These are phyloP conservation scores for Cheilinus undulatus DNA, from an alignment of 2,113 vertebrate species.

Conservation along the genomic window DNA sequence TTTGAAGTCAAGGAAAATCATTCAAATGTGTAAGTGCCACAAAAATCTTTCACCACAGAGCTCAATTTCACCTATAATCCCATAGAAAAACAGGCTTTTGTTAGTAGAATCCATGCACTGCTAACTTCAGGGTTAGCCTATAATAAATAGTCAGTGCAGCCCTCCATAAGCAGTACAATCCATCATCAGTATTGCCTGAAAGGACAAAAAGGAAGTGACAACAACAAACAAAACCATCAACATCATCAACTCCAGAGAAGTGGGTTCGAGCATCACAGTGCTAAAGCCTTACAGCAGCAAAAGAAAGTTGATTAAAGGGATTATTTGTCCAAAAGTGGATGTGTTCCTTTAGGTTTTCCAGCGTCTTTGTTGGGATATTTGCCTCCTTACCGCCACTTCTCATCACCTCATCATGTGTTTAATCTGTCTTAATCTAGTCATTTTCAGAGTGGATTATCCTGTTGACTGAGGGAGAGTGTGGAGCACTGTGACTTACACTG, in stretches of 20 bases:
- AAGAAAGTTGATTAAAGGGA: neutral
- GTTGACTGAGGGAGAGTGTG: slow-evolving; percentile 59
- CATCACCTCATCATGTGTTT: slow-evolving; percentile 58
- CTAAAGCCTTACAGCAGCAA: slow-evolving; percentile 1
- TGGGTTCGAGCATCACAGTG: neutral
- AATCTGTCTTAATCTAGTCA: slow-evolving; percentile 73
- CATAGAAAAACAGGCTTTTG: too few species aligned
- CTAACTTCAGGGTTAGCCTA: too few species aligned
- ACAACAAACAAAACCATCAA: neutral
- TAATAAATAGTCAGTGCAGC: too few species aligned
- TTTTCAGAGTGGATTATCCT: slow-evolving; percentile 77
- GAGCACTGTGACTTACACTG: slow-evolving; percentile 38
- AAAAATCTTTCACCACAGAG: too few species aligned
- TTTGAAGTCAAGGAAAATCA: too few species aligned
- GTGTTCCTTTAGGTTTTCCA: slow-evolving; percentile 13
- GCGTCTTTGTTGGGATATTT: slow-evolving; percentile 12
- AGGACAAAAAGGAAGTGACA: neutral
- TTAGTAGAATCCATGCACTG: too few species aligned
- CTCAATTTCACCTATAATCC: too few species aligned
- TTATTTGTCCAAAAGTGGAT: neutral
- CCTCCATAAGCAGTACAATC: too few species aligned
- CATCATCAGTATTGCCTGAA: neutral
- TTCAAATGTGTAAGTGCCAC: too few species aligned
- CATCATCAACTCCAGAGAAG: neutral
- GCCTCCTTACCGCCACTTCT: slow-evolving; percentile 18